Conservation (phyloP, 2,797 vertebrate genomes). For the Mycteria americana region DNA sequence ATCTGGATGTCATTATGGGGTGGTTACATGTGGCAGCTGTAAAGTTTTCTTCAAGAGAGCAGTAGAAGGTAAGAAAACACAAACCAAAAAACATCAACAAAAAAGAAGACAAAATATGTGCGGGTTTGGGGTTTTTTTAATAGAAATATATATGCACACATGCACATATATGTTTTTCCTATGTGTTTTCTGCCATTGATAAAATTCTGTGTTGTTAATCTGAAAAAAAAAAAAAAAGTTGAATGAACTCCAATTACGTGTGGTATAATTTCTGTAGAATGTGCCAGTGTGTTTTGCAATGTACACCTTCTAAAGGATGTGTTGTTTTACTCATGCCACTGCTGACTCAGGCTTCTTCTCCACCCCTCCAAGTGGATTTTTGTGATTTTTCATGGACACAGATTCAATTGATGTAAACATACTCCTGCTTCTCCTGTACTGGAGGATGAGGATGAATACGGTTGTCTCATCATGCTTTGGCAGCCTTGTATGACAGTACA, state of each 20-base stretch:
- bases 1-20: conserved; percentile 98
- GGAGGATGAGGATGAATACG: background rate
- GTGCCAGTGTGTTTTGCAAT: background rate
- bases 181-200: background rate
- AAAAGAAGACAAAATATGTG: background rate
- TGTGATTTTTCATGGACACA: background rate
- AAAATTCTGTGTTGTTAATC: background rate
- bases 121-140: fast-evolving
- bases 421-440: background rate
- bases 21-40: conserved; percentile 98
- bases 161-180: background rate
- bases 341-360: background rate
- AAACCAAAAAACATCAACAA: background rate
- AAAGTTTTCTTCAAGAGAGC: conserved; percentile 99
- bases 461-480: background rate
- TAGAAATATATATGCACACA: fast-evolving
- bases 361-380: background rate
- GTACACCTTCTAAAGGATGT: background rate
- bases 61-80: conserved; percentile 90
- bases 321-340: background rate
- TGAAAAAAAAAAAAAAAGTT: background rate
- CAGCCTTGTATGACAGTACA: background rate
- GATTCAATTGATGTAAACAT: background rate
- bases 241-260: background rate
- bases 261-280: background rate